Evolutionary conservation across 1,140 invertebrate species (phyloP), one percentile per base, ranked within the genome.

Genomic region (Ceratosolen solmsi): DNA sequence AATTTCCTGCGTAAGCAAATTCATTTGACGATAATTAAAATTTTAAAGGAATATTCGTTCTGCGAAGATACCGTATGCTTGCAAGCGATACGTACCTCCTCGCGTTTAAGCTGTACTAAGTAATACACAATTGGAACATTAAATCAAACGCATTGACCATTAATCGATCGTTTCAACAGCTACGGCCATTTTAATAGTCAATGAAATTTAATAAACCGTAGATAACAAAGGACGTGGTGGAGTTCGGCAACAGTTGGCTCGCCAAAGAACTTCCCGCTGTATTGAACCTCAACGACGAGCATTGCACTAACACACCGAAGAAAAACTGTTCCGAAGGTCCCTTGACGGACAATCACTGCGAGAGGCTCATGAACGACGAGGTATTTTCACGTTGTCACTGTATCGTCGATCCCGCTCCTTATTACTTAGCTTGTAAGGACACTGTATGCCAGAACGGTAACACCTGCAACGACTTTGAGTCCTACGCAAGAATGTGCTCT

Each of bases 401-500:
- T 33, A 88, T 96, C 1, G 92, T 96, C 13, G 94, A 96, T 85
- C 95, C 95, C 1, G 87, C 89, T 22, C 88, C 93, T 0, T 96
- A 94, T 88, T 85, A 96, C 0, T 92, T 93, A 22, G 93, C 94
- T 36, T 97, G 96, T 85, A 93, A 94, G 80, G 92, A 94, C 74
- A 95, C 94, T 79, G 86, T 95, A 71, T 95, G 95, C 85, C 89
- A 93, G 86, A 89, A 91, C 82, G 60, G 60, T 2, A 90, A 93
- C 30, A 90, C 93, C 8, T 97, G 96, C 86, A 89, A 91, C 20
- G 90, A 93, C 1, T 89, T 97, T 7, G 94, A 94, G 85, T 93
- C 94, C 4, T 97, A 97, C 88, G 95, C 95, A 0, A 93, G 93
- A 63, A 94, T 94, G 83, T 97, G 96, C 85, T 91, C 93, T 38